Evolutionary conservation across 37 sponge, comb jelly and placozoan species (phyloP).

Genomic region (Axinella damicornis): DNA sequence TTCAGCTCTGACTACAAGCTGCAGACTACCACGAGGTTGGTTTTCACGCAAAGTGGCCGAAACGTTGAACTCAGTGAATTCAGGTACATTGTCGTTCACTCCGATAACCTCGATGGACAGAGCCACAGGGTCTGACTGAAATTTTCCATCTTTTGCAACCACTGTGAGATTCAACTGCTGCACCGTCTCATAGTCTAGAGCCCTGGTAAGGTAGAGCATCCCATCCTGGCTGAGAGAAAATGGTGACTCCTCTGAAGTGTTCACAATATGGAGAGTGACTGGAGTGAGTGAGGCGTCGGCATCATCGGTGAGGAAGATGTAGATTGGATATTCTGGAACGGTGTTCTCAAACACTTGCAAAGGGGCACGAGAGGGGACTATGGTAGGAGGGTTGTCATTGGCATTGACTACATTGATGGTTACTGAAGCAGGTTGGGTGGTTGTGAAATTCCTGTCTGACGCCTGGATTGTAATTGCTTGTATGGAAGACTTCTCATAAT

Average conservation of each 20-base stretch:
- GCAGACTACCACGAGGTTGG: conserved; percentile 9
- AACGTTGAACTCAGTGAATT: conserved; percentile 32
- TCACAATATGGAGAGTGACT: conserved; percentile 18
- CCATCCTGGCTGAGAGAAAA: conserved; percentile 36
- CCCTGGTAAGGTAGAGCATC: conserved; percentile 8
- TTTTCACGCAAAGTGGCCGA: conserved; percentile 21
- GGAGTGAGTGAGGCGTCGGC: conserved; percentile 5
- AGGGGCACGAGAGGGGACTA: not conserved
- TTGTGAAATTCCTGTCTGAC: conserved; percentile 32
- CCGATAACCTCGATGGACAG: conserved; percentile 24
- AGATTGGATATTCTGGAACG: conserved; percentile 23
- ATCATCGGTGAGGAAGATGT: conserved; percentile 22
- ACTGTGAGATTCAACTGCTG: conserved; percentile 33
- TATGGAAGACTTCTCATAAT: conserved; percentile 32
- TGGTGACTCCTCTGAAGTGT: not conserved
- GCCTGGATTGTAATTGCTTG: conserved; percentile 21
- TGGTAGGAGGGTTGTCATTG: conserved; percentile 69
- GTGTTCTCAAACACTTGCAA: conserved; percentile 22
- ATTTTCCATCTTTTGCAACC: conserved; percentile 65
- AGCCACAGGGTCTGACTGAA: conserved; percentile 12
- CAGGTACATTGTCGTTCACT: conserved; percentile 56
- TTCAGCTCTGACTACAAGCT: conserved; percentile 5
- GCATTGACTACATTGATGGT: conserved; percentile 53
- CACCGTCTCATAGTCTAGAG: conserved; percentile 55
- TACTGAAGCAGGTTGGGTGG: conserved; percentile 36